Base-by-base conservation (phyloP, 2,888 invertebrate species). In the Anorthoa munda region DNA sequence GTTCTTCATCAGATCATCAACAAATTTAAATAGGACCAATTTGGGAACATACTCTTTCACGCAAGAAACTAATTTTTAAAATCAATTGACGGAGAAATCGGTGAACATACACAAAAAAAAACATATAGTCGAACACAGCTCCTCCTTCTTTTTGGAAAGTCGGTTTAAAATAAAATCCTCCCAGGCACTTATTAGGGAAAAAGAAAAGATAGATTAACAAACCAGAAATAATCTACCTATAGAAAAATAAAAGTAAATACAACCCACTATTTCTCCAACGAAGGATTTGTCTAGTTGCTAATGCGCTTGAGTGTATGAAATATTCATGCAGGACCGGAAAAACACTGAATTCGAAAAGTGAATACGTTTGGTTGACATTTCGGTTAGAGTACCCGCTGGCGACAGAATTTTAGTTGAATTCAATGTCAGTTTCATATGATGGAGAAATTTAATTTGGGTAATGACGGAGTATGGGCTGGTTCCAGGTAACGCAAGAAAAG, bases 301-400 rank as follows among this genome's bases (percentile, higher is more conserved):
- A 85, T 82, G 83, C 76, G 64, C 75, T 67, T 69, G 69, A 75
- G 71, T 73, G 73, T 72, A 83, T 84, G 85, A 84, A 84, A 85
- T 83, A 84, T 85, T 84, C 84, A 85, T 84, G 76, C 74, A 73
- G 69, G 64, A 67, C 60, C 68, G 56, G 75, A 67, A 77, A 72
- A 77, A 75, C 67, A 72, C 56, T 67, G 70, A 77, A 82, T 75
- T 72, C 60, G 74, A 53, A 59, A 65, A 72, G 64, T 21, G 71
- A 85, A 75, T 77, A 77, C 55, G 66, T 81, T 80, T 64, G 50
- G 60, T 70, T 72, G 65, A 82, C 69, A 66, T 72, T 72, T 68
- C 59, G 55, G 21, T 60, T 45, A 9, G 15, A 55, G 23, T 69
- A 53, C n/a, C 21, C 53, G 18, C 50, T 15, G 13, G 17, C 15